Evolutionary conservation across 2,113 vertebrate genomes (phyloP).

Genomic region (Lagopus muta): DNA sequence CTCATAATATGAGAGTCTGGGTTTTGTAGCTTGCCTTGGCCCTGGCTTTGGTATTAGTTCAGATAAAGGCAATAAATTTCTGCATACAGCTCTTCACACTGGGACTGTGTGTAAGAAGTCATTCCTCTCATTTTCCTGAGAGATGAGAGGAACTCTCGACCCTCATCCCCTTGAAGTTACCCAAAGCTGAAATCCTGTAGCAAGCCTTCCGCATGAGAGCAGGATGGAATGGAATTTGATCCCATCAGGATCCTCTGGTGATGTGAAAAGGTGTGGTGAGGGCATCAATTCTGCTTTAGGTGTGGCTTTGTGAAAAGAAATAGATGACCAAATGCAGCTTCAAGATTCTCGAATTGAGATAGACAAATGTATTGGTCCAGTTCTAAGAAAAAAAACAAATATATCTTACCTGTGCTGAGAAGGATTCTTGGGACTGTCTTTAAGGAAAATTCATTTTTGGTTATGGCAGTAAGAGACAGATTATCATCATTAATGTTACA

Average conservation of each 20-base stretch:
- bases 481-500: conserved; percentile 3
- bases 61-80: neutral
- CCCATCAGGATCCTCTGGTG: neutral
- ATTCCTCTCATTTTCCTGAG: accelerated
- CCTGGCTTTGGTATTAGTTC: neutral
- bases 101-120: neutral
- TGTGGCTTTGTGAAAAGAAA: neutral
- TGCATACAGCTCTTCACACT: neutral
- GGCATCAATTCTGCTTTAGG: neutral
- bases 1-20: neutral
- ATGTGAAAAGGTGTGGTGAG: neutral
- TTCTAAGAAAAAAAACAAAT: neutral
- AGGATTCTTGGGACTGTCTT: neutral
- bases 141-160: neutral
- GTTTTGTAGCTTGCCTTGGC: neutral
- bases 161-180: neutral
- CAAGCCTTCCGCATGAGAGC: accelerated
- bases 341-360: neutral
- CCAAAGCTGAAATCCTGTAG: neutral
- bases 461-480: neutral
- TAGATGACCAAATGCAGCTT: neutral
- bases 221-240: neutral
- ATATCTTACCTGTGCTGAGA: neutral
- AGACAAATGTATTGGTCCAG: neutral
- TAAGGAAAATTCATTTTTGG: neutral